These are phyloP conservation scores for Heteronetta atricapilla DNA, from an alignment of 2,113 vertebrate genomes.

Conservation along the genomic window DNA sequence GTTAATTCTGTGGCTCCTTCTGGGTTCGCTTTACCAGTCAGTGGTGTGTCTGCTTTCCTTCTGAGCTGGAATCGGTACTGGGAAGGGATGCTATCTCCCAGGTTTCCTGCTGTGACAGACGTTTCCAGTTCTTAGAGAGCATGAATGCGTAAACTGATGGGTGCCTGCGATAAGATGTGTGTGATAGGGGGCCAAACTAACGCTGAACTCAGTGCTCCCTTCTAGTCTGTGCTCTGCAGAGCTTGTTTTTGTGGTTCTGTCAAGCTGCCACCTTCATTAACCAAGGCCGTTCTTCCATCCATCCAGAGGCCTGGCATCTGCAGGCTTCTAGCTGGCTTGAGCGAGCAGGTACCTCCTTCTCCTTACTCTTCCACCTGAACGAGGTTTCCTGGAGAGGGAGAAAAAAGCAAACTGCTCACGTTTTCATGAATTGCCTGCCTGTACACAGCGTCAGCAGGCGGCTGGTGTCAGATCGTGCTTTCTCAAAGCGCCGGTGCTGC, in stretches of 20 bases:
- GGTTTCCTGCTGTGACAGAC: neutral
- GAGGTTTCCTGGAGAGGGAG: neutral
- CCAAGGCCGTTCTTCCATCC: neutral
- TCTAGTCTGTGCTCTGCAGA: neutral
- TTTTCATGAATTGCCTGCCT: neutral
- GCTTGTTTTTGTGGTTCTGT: neutral
- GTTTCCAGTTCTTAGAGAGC: neutral
- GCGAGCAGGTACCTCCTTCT: neutral
- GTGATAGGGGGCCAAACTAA: neutral
- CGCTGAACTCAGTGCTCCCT: neutral
- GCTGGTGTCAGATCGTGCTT: accelerated
- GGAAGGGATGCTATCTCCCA: neutral
- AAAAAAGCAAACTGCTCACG: accelerated
- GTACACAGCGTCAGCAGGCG: neutral
- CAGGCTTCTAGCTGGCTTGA: neutral
- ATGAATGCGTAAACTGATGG: neutral
- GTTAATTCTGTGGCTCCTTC: neutral
- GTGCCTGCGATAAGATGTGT: neutral
- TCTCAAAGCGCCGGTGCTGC: accelerated
- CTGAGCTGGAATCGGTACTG: neutral
- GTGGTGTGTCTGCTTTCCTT: neutral
- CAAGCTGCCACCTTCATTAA: neutral
- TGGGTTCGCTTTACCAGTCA: neutral
- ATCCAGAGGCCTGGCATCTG: neutral
- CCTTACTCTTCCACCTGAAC: neutral